Evolutionary conservation across 2,113 vertebrate species (phyloP), one percentile per base, ranked within the genome.

Genomic region (Corydoras maculifer): DNA sequence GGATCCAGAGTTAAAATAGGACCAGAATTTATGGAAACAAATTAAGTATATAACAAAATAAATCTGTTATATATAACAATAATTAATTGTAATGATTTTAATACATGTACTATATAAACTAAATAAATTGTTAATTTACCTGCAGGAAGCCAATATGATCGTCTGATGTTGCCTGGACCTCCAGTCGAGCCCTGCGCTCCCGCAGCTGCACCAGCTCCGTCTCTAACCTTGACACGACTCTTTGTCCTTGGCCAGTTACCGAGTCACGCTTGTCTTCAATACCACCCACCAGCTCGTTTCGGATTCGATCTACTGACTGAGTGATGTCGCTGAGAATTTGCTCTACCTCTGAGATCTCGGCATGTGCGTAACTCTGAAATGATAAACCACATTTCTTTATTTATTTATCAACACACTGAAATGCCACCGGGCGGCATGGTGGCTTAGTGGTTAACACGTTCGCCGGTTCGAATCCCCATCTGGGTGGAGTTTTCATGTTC

Each of bases 61-160:
- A 25, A 25, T 25, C 18, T 25, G 18, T 25, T 25, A 25, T 1
- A 25, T 25, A 25, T 25, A 25, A 25, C 18, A 25, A 25, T 25
- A 25, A 2, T 25, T 25, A 25, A 25, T 25, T 25, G 18, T 25
- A 25, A 25, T 25, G 18, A 25, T 25, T 25, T 25, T 25, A 25
- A 25, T 25, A 25, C 18, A 25, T 25, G 18, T 25, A 25, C 18
- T 25, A 25, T 25, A 25, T 65, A 3, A 54, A 1, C n/a, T n/a
- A 10, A 53, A 53, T 35, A 3, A 35, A 18, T 10, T 2, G 25
- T 18, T 29, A 15, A 3, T 53, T n/a, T 49, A 89, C 89, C 86
- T 89, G 84, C 31, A 91, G 82, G 81, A 91, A 91, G 69, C 69
- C 61, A 29, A 91, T 89, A 81, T 91, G 89, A 18, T 91, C 89